Percentiles rank a stretch among this genome's conserved stretches.
phyloP scores from a whole-genome alignment of 2,888 invertebrate genomes.

The Andrena fulva region DNA sequence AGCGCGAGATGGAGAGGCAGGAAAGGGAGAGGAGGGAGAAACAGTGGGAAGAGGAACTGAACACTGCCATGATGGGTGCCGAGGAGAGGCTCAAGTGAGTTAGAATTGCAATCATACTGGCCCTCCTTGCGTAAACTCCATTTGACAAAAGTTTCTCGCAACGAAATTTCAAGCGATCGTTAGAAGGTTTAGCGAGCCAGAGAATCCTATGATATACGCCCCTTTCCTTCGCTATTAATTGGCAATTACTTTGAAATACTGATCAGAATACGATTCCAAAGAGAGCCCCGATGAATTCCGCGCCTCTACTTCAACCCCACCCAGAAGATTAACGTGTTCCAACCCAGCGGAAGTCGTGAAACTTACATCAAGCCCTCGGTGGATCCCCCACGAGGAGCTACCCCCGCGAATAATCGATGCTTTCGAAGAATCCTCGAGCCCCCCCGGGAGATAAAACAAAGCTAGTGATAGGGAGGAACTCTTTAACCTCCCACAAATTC shows the following conservation, averaged over 20 bases:
- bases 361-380: too few species aligned
- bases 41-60: constrained; percentile 90
- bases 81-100: constrained; percentile 80
- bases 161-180: too few species aligned
- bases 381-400: too few species aligned
- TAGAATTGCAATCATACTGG: background rate
- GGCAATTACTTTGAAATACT: background rate
- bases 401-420: background rate
- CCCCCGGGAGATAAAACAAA: background rate
- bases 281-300: background rate
- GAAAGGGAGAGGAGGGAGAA: constrained; percentile 89
- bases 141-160: too few species aligned
- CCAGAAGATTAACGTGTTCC: too few species aligned
- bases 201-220: too few species aligned
- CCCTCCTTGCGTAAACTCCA: background rate
- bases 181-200: too few species aligned
- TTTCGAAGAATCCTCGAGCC: background rate
- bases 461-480: background rate
- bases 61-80: constrained; percentile 88
- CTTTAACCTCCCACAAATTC: constrained; percentile 9
- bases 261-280: background rate
- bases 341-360: too few species aligned
- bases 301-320: too few species aligned
- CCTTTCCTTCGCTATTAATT: background rate
- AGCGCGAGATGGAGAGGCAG: constrained; percentile 88